These are phyloP conservation scores for Drosophila tristis DNA, from an alignment of 1,140 invertebrate genomes.

Conservation along the genomic window DNA sequence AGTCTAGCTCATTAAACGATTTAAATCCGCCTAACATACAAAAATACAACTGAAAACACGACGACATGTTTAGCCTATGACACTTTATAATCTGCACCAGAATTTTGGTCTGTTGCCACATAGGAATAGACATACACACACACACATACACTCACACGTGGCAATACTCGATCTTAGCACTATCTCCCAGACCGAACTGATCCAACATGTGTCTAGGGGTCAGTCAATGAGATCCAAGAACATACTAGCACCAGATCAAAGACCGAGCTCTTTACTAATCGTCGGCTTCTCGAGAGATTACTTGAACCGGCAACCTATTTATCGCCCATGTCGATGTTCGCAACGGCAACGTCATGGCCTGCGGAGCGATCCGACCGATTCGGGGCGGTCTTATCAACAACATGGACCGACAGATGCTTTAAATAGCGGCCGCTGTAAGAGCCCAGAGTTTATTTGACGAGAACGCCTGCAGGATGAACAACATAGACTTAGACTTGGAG, in stretches of 20 bases:
- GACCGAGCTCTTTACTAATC: slow-evolving; percentile 47
- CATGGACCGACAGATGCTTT: slow-evolving; percentile 22
- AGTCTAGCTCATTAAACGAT: too few species aligned
- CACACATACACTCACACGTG: neutral
- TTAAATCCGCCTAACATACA: too few species aligned
- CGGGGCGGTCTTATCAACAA: slow-evolving; percentile 18
- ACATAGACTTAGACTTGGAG: slow-evolving; percentile 41
- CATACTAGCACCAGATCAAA: slow-evolving; percentile 1
- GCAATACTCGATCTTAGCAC: neutral
- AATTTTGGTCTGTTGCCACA: too few species aligned
- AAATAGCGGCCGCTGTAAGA: slow-evolving; percentile 42
- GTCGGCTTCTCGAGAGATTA: slow-evolving; percentile 16
- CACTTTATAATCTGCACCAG: too few species aligned
- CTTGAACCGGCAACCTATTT: slow-evolving; percentile 26
- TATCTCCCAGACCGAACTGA: slow-evolving; percentile 19
- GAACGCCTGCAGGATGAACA: slow-evolving; percentile 51
- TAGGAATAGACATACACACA: neutral
- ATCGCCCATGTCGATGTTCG: neutral
- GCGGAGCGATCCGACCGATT: slow-evolving; percentile 7
- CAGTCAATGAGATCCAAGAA: slow-evolving; percentile 17
- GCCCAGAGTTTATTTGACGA: slow-evolving; percentile 42
- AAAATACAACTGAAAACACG: too few species aligned
- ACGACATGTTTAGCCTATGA: too few species aligned
- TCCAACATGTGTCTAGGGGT: slow-evolving; percentile 43
- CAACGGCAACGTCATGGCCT: slow-evolving; percentile 11